Evolutionary conservation across 2,888 invertebrate genomes (phyloP).

Genomic region (Hyppa rectilinea): DNA sequence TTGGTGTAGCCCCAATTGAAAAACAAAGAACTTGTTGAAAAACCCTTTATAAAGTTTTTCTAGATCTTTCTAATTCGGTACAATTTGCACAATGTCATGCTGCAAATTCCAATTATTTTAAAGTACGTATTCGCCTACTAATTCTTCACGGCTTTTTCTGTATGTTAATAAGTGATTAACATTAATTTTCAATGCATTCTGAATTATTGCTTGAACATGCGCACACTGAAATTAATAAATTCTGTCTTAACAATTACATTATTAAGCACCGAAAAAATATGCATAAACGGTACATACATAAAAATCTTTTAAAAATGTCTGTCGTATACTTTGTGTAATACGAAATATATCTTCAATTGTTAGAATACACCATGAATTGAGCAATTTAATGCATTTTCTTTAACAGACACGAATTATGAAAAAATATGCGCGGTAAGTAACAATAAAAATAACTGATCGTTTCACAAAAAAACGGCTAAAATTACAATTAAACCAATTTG

Average conservation of each 20-base stretch:
- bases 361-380: neutral
- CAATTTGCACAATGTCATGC: constrained; percentile 10
- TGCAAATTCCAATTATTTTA: constrained; percentile 23
- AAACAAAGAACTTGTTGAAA: no score
- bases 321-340: neutral
- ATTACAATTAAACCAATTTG: neutral
- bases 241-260: constrained; percentile 6
- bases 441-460: no score
- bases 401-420: constrained; percentile 7
- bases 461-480: neutral
- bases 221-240: constrained; percentile 1
- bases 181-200: constrained; percentile 16
- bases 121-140: neutral
- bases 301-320: neutral
- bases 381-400: neutral
- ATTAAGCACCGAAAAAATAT: neutral
- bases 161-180: constrained; percentile 20
- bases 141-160: constrained; percentile 32
- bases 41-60: no score
- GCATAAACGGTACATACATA: neutral
- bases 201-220: neutral
- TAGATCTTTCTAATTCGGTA: constrained; percentile 3
- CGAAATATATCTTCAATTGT: neutral
- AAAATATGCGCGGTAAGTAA: neutral
- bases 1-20: no score